A percentile compares a stretch with the other conserved stretches of the same genome.
phyloP scores from a whole-genome alignment of 1,140 invertebrate genomes.

The Propsilocerus akamusi region DNA sequence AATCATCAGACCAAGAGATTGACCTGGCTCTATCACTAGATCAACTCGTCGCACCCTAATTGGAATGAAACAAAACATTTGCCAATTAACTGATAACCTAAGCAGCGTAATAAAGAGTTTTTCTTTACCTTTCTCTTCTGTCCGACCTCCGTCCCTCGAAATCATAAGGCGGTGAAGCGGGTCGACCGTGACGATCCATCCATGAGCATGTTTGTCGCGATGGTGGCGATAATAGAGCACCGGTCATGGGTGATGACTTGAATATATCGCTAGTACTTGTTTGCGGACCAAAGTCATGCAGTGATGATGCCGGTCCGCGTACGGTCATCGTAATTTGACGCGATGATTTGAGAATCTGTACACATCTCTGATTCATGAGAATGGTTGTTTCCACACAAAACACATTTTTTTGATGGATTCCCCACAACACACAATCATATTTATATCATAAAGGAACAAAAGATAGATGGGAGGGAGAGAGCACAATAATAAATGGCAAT shows the following conservation, averaged over 20 bases:
- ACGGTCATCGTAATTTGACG: constrained; percentile 74
- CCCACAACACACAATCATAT: too few species aligned
- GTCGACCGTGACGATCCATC: constrained; percentile 75
- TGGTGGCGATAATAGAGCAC: constrained; percentile 30
- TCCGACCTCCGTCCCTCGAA: constrained; percentile 25
- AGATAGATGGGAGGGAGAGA: not conserved
- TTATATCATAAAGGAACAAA: too few species aligned
- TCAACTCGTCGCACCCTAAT: constrained; percentile 42
- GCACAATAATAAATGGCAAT: constrained; percentile 18
- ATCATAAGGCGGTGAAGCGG: constrained; percentile 64
- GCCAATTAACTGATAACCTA: too few species aligned
- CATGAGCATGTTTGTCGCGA: constrained; percentile 69
- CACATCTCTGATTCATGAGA: constrained; percentile 27
- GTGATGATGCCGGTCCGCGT: constrained; percentile 34
- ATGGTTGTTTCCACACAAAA: not conserved
- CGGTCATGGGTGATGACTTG: constrained; percentile 22
- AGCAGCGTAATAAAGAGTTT: not conserved
- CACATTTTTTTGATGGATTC: constrained; percentile 3
- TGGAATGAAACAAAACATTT: too few species aligned
- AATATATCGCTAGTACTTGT: constrained; percentile 12
- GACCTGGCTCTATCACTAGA: constrained; percentile 68
- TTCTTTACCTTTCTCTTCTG: constrained; percentile 17
- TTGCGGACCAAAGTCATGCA: constrained; percentile 26
- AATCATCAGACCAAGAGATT: constrained; percentile 84
- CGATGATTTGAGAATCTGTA: constrained; percentile 75